A percentile compares a stretch with the other conserved stretches of the same genome.
Evolutionary conservation across 2,797 vertebrate species (phyloP).

Genomic region (Mastacembelus armatus): DNA sequence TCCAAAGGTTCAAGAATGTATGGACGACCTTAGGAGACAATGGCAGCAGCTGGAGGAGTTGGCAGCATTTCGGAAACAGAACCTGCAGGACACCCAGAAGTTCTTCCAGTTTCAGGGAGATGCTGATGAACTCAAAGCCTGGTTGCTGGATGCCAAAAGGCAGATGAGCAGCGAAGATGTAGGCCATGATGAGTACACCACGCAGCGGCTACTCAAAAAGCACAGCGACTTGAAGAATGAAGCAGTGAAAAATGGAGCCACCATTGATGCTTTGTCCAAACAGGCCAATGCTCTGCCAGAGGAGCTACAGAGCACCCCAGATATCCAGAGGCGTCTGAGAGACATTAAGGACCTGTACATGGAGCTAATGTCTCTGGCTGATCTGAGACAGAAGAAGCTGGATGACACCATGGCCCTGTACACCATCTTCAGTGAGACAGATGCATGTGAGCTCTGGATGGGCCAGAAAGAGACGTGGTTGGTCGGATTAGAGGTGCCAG

Average conservation of each 20-base stretch:
- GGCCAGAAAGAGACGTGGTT: slow-evolving; percentile 97
- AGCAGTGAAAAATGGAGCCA: slow-evolving; percentile 83
- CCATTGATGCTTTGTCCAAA: slow-evolving; percentile 85
- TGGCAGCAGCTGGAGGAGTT: slow-evolving; percentile 95
- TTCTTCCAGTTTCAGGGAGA: slow-evolving; percentile 98
- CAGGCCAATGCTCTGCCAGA: slow-evolving; percentile 89
- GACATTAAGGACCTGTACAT: slow-evolving; percentile 88
- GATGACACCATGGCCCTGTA: slow-evolving; percentile 92
- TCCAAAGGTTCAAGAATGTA: slow-evolving; percentile 83
- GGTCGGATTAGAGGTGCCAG: slow-evolving; percentile 89
- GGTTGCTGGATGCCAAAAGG: slow-evolving; percentile 88
- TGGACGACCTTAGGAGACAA: slow-evolving; percentile 82
- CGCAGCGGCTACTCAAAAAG: slow-evolving; percentile 87
- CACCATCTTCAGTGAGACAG: slow-evolving; percentile 94
- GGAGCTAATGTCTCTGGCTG: slow-evolving; percentile 88
- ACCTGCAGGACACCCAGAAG: slow-evolving; percentile 88
- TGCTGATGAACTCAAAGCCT: slow-evolving; percentile 90
- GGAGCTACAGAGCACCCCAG: slow-evolving; percentile 90
- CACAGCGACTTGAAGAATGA: slow-evolving; percentile 89
- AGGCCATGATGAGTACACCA: slow-evolving; percentile 94
- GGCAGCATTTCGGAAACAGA: slow-evolving; percentile 90
- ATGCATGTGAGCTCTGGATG: slow-evolving; percentile 97
- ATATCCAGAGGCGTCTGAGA: slow-evolving; percentile 88
- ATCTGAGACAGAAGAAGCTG: slow-evolving; percentile 88
- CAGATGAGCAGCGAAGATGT: slow-evolving; percentile 88